Evolutionary conservation across 2,797 vertebrate species (phyloP).

Genomic region (Pipistrellus pipistrellus): DNA sequence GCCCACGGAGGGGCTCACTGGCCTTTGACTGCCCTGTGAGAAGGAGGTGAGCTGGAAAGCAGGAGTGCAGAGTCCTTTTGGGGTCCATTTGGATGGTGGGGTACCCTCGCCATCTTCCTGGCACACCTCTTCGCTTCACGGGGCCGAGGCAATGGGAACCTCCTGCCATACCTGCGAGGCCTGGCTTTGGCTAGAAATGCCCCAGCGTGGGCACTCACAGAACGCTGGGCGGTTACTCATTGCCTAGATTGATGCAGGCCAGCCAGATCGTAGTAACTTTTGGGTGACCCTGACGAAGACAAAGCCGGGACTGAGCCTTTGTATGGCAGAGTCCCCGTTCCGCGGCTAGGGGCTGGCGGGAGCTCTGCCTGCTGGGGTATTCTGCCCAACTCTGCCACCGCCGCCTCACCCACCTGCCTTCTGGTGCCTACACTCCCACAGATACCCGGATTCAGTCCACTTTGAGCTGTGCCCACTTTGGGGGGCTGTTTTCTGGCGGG

Average conservation of each 20-base stretch:
- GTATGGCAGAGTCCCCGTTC: conserved; percentile 86
- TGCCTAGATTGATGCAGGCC: conserved; percentile 89
- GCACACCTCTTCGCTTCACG: conserved; percentile 56
- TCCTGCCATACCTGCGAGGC: background rate
- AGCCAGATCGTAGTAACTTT: conserved; percentile 98
- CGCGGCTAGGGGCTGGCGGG: conserved; percentile 53
- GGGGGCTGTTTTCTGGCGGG: conserved; percentile 32
- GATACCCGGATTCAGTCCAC: conserved; percentile 41
- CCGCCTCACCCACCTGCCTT: background rate
- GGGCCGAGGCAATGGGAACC: background rate
- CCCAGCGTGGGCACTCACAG: conserved; percentile 62
- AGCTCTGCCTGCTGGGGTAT: conserved; percentile 70
- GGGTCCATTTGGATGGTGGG: conserved; percentile 69
- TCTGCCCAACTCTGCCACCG: conserved; percentile 46
- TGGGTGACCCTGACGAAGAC: conserved; percentile 96
- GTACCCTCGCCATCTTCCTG: conserved; percentile 61
- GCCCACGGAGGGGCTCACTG: background rate
- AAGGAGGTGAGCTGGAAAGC: background rate
- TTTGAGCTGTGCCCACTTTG: conserved; percentile 22
- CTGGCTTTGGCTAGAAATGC: conserved; percentile 64
- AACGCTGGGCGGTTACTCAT: conserved; percentile 89
- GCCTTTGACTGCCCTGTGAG: background rate
- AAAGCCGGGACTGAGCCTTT: conserved; percentile 93
- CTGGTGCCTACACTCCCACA: conserved; percentile 34
- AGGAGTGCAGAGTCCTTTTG: background rate